phyloP scores from a whole-genome alignment of 2,797 vertebrate genomes.

The Pterois miles region DNA sequence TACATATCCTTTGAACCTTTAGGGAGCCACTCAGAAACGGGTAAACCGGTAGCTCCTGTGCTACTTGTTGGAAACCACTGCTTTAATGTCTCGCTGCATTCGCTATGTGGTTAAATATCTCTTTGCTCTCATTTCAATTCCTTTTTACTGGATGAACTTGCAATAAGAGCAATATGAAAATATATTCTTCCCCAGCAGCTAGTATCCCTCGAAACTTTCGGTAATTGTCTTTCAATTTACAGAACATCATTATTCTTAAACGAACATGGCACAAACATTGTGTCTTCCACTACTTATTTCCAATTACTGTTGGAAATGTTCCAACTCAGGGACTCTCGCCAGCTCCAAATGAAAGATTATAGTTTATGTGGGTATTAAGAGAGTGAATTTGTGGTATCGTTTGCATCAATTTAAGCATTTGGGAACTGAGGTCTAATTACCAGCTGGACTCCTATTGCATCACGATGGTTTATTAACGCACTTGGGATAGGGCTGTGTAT shows the following conservation, averaged over 20 bases:
- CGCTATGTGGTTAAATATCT: not conserved
- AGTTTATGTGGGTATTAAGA: not conserved
- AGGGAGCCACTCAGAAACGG: not conserved
- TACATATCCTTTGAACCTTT: not conserved
- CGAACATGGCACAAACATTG: not conserved
- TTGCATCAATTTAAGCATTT: not conserved
- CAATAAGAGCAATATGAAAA: not conserved
- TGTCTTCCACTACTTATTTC: not conserved
- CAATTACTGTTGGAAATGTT: not conserved
- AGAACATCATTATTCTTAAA: not conserved
- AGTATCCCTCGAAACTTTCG: not conserved
- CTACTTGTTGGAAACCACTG: not conserved
- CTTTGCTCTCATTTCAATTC: not conserved
- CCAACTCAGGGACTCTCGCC: slow-evolving; percentile 5
- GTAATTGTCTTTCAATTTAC: slow-evolving; percentile 20
- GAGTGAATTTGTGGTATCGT: not conserved
- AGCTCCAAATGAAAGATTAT: too few species aligned
- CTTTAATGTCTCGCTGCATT: not conserved
- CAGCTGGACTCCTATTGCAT: not conserved
- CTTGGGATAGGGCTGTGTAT: too few species aligned
- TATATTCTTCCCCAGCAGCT: not conserved
- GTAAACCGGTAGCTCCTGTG: too few species aligned
- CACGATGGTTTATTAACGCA: too few species aligned
- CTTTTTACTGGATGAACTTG: not conserved
- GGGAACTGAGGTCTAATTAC: not conserved